Conservation (phyloP, 2,113 vertebrate genomes). For the Psephotus haematonotus region DNA sequence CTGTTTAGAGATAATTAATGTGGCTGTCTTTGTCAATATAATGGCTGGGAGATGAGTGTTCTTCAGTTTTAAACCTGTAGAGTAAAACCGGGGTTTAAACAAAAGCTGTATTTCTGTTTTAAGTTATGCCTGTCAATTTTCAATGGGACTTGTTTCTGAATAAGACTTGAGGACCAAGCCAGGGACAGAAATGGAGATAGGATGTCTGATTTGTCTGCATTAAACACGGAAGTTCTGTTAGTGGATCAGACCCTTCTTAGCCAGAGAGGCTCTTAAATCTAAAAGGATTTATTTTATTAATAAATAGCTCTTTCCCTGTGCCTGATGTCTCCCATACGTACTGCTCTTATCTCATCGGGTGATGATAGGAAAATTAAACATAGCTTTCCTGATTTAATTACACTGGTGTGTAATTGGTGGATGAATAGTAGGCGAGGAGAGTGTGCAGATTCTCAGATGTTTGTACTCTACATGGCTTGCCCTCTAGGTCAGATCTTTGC, state of each 20-base stretch:
- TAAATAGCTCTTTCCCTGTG: constrained; percentile 46
- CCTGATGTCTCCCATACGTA: constrained; percentile 9
- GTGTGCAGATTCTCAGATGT: constrained; percentile 19
- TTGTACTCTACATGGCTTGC: background rate
- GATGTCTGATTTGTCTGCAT: background rate
- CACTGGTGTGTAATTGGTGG: constrained; percentile 29
- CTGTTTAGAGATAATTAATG: background rate
- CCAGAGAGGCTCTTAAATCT: background rate
- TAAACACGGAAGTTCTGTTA: background rate
- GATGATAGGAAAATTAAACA: constrained; percentile 60
- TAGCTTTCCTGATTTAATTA: constrained; percentile 58
- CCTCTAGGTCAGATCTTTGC: background rate
- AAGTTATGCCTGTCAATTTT: background rate
- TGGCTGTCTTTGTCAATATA: background rate
- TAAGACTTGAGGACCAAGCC: background rate
- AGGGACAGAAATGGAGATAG: background rate
- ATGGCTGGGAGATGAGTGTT: background rate
- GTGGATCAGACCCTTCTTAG: constrained; percentile 2
- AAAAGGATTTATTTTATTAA: constrained; percentile 56
- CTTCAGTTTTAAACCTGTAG: background rate
- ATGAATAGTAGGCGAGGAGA: constrained; percentile 10
- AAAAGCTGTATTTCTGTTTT: background rate
- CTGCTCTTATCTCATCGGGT: constrained; percentile 46
- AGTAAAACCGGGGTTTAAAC: background rate
- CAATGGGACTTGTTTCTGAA: background rate